Percentiles rank a stretch among this genome's conserved stretches.
Conservation (phyloP, 2,888 invertebrate species). For the Diaperis boleti region DNA sequence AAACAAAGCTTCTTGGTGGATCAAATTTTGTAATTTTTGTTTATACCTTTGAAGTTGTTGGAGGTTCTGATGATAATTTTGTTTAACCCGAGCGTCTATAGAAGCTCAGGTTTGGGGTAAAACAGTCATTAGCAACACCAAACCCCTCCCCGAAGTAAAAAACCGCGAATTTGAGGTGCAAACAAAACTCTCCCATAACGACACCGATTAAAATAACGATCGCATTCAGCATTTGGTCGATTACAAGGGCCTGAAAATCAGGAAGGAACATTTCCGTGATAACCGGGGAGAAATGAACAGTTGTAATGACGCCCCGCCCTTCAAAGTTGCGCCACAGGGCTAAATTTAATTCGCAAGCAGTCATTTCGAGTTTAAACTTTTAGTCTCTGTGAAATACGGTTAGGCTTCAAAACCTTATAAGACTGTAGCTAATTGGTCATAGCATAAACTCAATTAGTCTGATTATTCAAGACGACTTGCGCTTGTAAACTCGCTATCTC, state of each 20-base stretch:
- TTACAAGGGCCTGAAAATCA: constrained; percentile 43
- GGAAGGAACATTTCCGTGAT: constrained; percentile 51
- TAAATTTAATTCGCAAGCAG: constrained; percentile 56
- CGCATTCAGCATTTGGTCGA: constrained; percentile 51
- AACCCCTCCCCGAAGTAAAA: not conserved
- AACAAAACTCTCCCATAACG: constrained; percentile 45
- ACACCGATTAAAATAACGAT: constrained; percentile 55
- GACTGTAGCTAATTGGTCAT: constrained; percentile 59
- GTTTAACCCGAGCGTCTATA: too few species aligned
- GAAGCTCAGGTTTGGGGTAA: too few species aligned
- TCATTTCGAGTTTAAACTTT: constrained; percentile 58
- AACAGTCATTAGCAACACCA: too few species aligned
- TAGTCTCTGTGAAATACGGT: constrained; percentile 55
- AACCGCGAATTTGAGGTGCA: constrained; percentile 33
- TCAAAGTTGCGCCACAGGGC: constrained; percentile 45
- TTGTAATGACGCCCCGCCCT: constrained; percentile 49
- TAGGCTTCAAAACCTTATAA: constrained; percentile 54
- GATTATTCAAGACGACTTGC: constrained; percentile 51
- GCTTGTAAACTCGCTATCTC: constrained; percentile 34
- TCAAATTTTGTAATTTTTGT: too few species aligned
- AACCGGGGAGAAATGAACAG: constrained; percentile 53
- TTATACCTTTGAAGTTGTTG: too few species aligned
- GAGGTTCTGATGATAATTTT: too few species aligned
- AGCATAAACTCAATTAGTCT: constrained; percentile 58
- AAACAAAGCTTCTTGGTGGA: constrained; percentile 43